Evolutionary conservation across 2,113 vertebrate genomes (phyloP).

Genomic region (Nothocercus nigrocapillus): DNA sequence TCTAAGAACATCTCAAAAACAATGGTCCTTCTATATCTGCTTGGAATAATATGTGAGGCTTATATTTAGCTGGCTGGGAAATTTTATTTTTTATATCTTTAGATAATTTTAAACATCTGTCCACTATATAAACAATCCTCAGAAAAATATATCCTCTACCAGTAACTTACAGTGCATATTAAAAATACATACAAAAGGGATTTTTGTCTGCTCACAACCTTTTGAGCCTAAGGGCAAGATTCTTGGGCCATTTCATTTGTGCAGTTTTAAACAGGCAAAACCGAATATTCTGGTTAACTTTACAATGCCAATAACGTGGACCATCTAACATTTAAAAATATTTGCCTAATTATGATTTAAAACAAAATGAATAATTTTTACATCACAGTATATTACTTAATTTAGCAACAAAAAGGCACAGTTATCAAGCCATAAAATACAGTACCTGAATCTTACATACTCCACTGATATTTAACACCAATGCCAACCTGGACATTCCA

Average conservation of each 20-base stretch:
- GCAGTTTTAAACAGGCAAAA: constrained; percentile 55
- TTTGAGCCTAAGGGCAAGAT: constrained; percentile 54
- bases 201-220: constrained; percentile 56
- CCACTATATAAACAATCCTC: constrained; percentile 73
- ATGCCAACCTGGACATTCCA: constrained; percentile 63
- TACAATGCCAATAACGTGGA: constrained; percentile 35
- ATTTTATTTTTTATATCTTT: constrained; percentile 54
- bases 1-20: constrained; percentile 15
- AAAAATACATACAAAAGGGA: constrained; percentile 77
- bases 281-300: constrained; percentile 3
- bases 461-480: constrained; percentile 40
- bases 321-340: constrained; percentile 55
- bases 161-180: constrained; percentile 69
- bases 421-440: constrained; percentile 78
- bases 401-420: constrained; percentile 85
- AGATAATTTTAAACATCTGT: constrained; percentile 51
- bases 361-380: constrained; percentile 65
- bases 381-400: constrained; percentile 81
- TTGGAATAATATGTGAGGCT: constrained; percentile 54
- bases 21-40: constrained; percentile 41
- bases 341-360: constrained; percentile 65
- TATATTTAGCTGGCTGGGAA: constrained; percentile 17
- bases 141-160: constrained; percentile 77
- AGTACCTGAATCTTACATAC: constrained; percentile 75
- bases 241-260: constrained; percentile 39